Evolutionary conservation across 2,888 invertebrate genomes (phyloP).

Genomic region (Timema cristinae): DNA sequence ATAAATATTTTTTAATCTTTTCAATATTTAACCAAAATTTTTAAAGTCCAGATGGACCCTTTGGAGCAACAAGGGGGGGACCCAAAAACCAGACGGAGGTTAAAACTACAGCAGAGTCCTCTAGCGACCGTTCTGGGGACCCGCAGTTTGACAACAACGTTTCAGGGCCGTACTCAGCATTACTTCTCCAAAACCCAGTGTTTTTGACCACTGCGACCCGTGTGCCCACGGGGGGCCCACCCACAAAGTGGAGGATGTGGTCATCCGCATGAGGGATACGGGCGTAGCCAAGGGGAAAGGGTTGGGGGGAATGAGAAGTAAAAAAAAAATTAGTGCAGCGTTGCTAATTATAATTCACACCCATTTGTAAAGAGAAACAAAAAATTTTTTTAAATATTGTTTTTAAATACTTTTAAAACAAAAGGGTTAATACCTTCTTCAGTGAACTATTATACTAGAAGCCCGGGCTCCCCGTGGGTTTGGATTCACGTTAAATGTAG

Average conservation of each 20-base stretch:
- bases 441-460: too few relatives aligned
- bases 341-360: too few relatives aligned
- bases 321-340: too few relatives aligned
- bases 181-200: slow-evolving; percentile 81
- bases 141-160: slow-evolving; percentile 26
- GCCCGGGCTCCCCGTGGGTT: too few relatives aligned
- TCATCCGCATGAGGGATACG: slow-evolving; percentile 54
- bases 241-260: slow-evolving; percentile 74
- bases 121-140: slow-evolving; percentile 36
- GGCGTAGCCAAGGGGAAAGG: slow-evolving; percentile 24
- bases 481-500: too few relatives aligned
- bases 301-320: slow-evolving; percentile 40
- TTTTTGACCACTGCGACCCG: slow-evolving; percentile 61
- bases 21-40: too few relatives aligned
- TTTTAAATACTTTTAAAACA: too few relatives aligned
- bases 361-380: too few relatives aligned
- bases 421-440: too few relatives aligned
- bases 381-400: too few relatives aligned
- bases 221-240: slow-evolving; percentile 39
- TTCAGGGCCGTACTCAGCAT: slow-evolving; percentile 45
- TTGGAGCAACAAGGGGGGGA: slow-evolving; percentile 48
- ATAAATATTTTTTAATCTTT: too few relatives aligned
- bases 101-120: slow-evolving; percentile 70
- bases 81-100: slow-evolving; percentile 60
- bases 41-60: slow-evolving; percentile 56